phyloP scores from a whole-genome alignment of 2,888 invertebrate species.

The Neelides folsomi region DNA sequence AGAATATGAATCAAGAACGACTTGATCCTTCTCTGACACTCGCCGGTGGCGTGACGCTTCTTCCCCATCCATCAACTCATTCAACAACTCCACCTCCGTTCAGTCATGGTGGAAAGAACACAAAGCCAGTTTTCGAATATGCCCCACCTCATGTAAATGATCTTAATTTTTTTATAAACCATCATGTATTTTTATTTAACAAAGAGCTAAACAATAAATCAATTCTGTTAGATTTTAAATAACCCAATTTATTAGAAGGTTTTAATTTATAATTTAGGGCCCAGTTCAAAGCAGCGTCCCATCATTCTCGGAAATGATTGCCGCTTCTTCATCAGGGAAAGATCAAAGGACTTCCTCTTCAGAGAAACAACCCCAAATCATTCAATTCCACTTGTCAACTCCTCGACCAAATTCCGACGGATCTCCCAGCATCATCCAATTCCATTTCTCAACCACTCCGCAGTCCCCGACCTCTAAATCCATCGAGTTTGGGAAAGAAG shows the following conservation, averaged over 20 bases:
- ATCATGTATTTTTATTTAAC: too few species aligned
- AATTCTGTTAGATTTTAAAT: too few species aligned
- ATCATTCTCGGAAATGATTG: too few species aligned
- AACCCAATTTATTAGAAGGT: neutral
- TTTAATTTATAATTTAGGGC: too few species aligned
- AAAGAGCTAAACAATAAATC: too few species aligned
- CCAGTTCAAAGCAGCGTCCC: too few species aligned
- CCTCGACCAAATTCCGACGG: neutral
- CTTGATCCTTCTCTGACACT: constrained; percentile 2
- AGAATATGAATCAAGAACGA: neutral
- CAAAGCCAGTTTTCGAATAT: constrained; percentile 18
- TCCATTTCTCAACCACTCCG: constrained; percentile 9
- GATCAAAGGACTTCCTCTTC: neutral
- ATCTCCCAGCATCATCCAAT: constrained; percentile 10
- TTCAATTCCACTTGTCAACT: constrained; percentile 7
- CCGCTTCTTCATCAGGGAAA: too few species aligned
- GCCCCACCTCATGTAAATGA: constrained; percentile 21
- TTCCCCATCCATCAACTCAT: neutral
- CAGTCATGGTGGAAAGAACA: constrained; percentile 8
- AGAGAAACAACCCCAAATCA: constrained; percentile 8
- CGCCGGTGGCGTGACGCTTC: constrained; percentile 1
- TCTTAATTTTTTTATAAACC: too few species aligned
- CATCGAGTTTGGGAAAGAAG: constrained; percentile 6
- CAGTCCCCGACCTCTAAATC: constrained; percentile 6
- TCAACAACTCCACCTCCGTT: neutral